Percentiles rank a stretch among this genome's conserved stretches.
Evolutionary conservation across 1,140 invertebrate genomes (phyloP).

Genomic region (Diplogasteroides magnus): DNA sequence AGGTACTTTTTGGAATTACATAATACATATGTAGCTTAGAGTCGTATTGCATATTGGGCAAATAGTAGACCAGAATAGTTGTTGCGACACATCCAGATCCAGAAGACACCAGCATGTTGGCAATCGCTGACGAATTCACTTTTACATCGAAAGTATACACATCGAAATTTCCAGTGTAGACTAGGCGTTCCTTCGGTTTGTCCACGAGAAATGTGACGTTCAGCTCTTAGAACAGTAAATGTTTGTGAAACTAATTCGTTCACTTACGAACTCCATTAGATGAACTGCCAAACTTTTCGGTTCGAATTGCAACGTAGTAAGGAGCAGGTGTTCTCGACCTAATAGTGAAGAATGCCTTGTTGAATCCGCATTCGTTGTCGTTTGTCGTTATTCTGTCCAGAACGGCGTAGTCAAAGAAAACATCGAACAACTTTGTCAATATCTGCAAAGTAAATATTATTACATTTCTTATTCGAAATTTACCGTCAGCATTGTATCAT

Average conservation of each 20-base stretch:
- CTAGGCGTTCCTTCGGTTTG: not conserved
- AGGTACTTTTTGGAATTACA: not conserved
- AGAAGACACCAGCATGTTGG: too few relatives aligned
- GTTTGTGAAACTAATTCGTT: not conserved
- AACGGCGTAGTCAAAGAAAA: not conserved
- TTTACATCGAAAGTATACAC: not conserved
- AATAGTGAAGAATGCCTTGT: not conserved
- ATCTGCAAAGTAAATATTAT: not conserved
- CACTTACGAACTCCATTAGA: not conserved
- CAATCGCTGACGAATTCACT: too few relatives aligned
- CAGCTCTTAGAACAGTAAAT: not conserved
- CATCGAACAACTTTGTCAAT: not conserved
- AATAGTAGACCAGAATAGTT: not conserved
- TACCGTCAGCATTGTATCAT: not conserved
- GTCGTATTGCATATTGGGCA: not conserved
- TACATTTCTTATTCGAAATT: not conserved
- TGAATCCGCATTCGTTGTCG: not conserved
- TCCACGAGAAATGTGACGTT: not conserved
- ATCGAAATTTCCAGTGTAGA: not conserved
- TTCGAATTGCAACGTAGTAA: too few relatives aligned
- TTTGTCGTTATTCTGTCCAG: not conserved
- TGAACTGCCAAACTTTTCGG: not conserved
- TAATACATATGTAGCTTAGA: not conserved
- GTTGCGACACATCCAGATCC: too few relatives aligned
- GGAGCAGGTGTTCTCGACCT: not conserved